Conservation (phyloP, 2,113 vertebrate species). For the Butorides virescens region DNA sequence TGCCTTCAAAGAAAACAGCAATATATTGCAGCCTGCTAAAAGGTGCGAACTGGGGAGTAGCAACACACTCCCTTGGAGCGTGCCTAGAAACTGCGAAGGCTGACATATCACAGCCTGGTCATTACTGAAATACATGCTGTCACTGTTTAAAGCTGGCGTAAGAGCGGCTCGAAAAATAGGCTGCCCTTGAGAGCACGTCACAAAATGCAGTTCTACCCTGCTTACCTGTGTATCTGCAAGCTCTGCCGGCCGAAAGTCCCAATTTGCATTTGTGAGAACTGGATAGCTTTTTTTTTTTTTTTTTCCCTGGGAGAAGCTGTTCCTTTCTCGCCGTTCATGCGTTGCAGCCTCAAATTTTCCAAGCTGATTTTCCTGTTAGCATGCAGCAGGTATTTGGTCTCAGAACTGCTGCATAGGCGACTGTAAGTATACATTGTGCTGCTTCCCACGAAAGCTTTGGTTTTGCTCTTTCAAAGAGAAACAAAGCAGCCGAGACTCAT, state of each 20-base stretch:
- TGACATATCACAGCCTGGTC: neutral
- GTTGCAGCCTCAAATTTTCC: neutral
- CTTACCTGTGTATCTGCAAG: neutral
- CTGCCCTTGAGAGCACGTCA: neutral
- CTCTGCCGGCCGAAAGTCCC: neutral
- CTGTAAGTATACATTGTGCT: accelerated
- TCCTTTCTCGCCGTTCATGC: neutral
- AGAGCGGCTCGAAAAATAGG: accelerated
- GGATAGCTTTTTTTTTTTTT: too few species aligned
- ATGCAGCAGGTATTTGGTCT: neutral
- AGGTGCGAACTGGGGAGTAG: neutral
- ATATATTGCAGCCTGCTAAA: neutral
- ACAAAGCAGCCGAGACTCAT: neutral
- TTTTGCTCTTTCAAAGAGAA: neutral
- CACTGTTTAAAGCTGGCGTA: neutral
- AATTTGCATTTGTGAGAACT: neutral
- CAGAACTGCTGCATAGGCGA: neutral
- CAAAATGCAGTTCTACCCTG: neutral
- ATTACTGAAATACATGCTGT: neutral
- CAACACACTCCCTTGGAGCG: neutral
- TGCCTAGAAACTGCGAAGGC: neutral
- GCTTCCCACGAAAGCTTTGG: neutral
- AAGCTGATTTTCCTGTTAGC: neutral
- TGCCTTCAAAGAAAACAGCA: neutral
- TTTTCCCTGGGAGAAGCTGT: neutral